Conservation (phyloP, 2,113 vertebrate species). For the Morone chrysops region DNA sequence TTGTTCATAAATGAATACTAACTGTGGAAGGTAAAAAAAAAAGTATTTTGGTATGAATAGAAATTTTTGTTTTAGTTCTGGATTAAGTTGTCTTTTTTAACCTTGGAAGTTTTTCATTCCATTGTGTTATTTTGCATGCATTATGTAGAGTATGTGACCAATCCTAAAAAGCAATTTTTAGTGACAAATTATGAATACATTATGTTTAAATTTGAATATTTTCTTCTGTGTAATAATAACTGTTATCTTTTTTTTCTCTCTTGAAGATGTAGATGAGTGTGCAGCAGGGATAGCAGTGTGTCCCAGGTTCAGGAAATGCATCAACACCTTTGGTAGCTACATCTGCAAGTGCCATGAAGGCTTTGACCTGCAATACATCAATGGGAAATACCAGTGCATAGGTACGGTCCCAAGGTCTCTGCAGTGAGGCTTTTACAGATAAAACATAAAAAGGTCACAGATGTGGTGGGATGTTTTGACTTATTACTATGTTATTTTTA, state of each 20-base stretch:
- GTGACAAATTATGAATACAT: slow-evolving; percentile 15
- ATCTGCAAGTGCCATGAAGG: slow-evolving; percentile 96
- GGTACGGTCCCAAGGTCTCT: slow-evolving; percentile 81
- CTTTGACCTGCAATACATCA: slow-evolving; percentile 93
- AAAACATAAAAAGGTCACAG: slow-evolving; percentile 18
- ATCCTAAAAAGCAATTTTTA: not conserved
- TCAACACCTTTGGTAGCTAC: slow-evolving; percentile 99
- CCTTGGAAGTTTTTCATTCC: not conserved
- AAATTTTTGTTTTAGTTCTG: slow-evolving; percentile 47
- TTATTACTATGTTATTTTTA: slow-evolving; percentile 10
- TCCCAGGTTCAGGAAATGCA: slow-evolving; percentile 92
- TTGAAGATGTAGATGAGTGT: slow-evolving; percentile 95
- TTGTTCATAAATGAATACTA: slow-evolving; percentile 69
- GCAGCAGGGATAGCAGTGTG: slow-evolving; percentile 89
- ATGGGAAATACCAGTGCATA: slow-evolving; percentile 96
- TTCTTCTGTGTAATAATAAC: not conserved
- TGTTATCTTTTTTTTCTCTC: slow-evolving; percentile 1
- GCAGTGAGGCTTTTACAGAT: slow-evolving; percentile 1
- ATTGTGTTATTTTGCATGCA: not conserved
- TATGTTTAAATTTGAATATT: slow-evolving; percentile 4
- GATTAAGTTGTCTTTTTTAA: slow-evolving; percentile 27
- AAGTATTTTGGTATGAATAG: slow-evolving; percentile 23
- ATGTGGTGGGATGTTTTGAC: not conserved
- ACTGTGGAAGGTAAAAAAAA: slow-evolving; percentile 28
- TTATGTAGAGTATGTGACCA: not conserved